Evolutionary conservation across 2,113 vertebrate genomes (phyloP), one percentile per base, ranked within the genome.

Genomic region (Zeus faber): DNA sequence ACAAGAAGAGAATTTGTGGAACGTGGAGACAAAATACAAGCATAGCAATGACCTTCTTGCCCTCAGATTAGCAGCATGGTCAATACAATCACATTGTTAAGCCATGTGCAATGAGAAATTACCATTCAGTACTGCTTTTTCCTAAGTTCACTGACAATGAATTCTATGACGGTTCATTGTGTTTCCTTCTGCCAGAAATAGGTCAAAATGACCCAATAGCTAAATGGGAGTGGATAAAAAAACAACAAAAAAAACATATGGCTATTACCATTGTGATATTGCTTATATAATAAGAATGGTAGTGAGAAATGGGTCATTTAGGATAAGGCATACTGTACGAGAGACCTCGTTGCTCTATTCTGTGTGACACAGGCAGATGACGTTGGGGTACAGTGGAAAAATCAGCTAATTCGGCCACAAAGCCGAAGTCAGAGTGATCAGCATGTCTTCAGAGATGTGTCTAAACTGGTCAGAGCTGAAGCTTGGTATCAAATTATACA

Each of bases 161-260:
- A 21, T 48, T 48, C 20, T 7, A 37, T 14, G 17, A 40, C 8
- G n/a, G 33, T 53, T 60, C 24, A 26, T 25, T 39, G 2, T 55
- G 27, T 56, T 62, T 54, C 44, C 46, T 53, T 5, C 40, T 41
- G 49, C 20, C 23, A 47, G 8, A 53, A 14, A 50, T 26, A 43
- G 73, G 75, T 77, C 73, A 70, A 60, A 67, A 45, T 78, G 72
- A 76, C 72, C 76, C 72, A 76, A 55, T 44, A 16, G 4, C 10
- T 8, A 11, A 5, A 65, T 17, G 14, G 51, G 61, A 16, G 29
- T 16, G 41, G n/a, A n/a, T n/a, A n/a, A 62, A 58, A 60, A 55
- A 58, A 72, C 74, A 65, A 49, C 9, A 29, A 5, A 9, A 5
- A 4, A 9, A 5, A 4, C 4, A 29, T 29, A 29, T 29, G n/a